A percentile compares a stretch with the other conserved stretches of the same genome.
These are phyloP conservation scores for Petrolisthes manimaculis DNA, from an alignment of 2,888 invertebrate species.

Conservation along the genomic window DNA sequence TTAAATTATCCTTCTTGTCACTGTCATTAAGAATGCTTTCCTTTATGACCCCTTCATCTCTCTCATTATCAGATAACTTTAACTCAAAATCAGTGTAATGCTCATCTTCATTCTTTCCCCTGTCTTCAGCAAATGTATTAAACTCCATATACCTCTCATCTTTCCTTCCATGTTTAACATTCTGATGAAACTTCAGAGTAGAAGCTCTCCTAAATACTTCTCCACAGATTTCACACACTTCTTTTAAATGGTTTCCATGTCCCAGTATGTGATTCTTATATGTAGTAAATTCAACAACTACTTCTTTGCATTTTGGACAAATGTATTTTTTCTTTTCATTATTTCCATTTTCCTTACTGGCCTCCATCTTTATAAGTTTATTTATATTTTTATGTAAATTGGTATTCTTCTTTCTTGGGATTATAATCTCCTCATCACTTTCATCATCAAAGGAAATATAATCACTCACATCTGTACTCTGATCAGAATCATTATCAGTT, in stretches of 20 bases:
- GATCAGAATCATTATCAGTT: neutral
- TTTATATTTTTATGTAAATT: neutral
- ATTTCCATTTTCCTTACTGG: neutral
- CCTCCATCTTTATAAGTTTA: neutral
- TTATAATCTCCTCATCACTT: neutral
- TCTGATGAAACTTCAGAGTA: slow-evolving; percentile 39
- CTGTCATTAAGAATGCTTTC: neutral
- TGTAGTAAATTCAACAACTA: neutral
- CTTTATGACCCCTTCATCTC: neutral
- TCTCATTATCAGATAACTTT: neutral
- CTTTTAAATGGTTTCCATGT: neutral
- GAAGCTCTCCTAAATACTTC: slow-evolving; percentile 41
- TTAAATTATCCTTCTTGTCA: neutral
- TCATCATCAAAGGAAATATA: neutral
- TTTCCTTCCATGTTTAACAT: slow-evolving; percentile 32
- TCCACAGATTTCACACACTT: slow-evolving; percentile 40
- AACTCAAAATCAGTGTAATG: neutral
- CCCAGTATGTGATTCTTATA: slow-evolving; percentile 18
- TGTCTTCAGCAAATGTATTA: neutral
- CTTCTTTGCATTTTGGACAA: slow-evolving; percentile 18
- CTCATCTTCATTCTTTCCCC: neutral
- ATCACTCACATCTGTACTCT: neutral
- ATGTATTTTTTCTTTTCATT: neutral
- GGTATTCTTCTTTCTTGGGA: neutral
- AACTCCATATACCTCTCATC: slow-evolving; percentile 31